Evolutionary conservation across 2,797 vertebrate species (phyloP).

Genomic region (Clamator glandarius): DNA sequence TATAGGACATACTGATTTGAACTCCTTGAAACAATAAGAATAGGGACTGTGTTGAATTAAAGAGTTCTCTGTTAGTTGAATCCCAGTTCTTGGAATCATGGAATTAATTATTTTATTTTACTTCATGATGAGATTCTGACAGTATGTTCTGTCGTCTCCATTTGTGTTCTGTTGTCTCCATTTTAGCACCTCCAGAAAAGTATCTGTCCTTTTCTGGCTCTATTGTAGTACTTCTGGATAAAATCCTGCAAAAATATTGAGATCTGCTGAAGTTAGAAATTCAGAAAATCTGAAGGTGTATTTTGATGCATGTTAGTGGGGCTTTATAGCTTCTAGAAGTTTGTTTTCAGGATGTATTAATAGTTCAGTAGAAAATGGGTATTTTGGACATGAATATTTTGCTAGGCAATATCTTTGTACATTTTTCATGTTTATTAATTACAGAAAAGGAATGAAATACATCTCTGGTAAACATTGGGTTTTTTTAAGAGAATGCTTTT

Average conservation of each 20-base stretch:
- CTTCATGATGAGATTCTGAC: background rate
- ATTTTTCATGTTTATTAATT: background rate
- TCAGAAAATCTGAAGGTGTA: background rate
- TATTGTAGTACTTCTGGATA: background rate
- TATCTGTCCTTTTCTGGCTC: background rate
- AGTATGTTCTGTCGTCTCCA: background rate
- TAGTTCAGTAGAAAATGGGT: background rate
- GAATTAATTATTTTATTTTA: background rate
- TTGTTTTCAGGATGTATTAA: background rate
- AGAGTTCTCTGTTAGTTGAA: background rate
- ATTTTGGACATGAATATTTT: background rate
- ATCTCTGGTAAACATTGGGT: background rate
- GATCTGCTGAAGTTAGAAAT: background rate
- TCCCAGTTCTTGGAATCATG: background rate
- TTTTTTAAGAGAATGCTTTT: conserved; percentile 4
- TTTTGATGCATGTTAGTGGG: background rate
- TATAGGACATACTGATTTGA: background rate
- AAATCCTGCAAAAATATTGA: background rate
- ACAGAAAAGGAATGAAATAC: background rate
- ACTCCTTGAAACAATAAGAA: background rate
- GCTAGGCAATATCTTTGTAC: background rate
- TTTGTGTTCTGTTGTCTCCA: background rate
- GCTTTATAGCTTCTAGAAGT: background rate
- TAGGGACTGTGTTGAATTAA: background rate
- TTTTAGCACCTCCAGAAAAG: background rate